Conservation (phyloP, 1,140 invertebrate genomes). For the Macrotrachela quadricornifera region DNA sequence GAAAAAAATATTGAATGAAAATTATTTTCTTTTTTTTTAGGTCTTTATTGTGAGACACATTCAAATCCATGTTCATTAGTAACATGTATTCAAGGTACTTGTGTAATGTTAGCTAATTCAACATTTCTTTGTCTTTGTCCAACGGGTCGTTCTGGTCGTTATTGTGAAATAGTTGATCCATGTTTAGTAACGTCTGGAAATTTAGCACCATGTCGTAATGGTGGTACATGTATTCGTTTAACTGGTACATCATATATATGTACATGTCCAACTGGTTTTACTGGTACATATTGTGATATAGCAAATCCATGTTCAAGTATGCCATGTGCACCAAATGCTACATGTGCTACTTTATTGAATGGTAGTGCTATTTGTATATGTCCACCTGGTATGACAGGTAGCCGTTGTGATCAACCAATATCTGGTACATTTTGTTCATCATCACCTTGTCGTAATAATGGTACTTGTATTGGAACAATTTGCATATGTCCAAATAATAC, state of each 20-base stretch:
- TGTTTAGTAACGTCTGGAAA: neutral
- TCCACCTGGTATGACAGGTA: constrained; percentile 66
- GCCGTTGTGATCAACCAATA: constrained; percentile 41
- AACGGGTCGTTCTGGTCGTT: constrained; percentile 54
- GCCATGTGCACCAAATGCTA: constrained; percentile 21
- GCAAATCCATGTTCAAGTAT: constrained; percentile 36
- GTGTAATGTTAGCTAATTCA: constrained; percentile 32
- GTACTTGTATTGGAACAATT: neutral
- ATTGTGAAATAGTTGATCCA: constrained; percentile 11
- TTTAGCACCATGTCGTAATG: constrained; percentile 77
- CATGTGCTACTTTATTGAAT: constrained; percentile 12
- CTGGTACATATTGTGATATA: constrained; percentile 13
- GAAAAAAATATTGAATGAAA: neutral
- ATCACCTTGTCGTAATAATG: neutral
- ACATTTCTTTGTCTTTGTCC: constrained; percentile 60
- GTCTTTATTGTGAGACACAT: neutral
- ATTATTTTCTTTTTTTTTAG: neutral
- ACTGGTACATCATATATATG: constrained; percentile 36
- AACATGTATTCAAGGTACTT: neutral
- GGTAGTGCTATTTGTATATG: constrained; percentile 52
- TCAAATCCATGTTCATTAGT: neutral
- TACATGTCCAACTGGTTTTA: neutral
- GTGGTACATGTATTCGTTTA: constrained; percentile 61
- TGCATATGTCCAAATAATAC: too few species aligned
- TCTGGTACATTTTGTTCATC: neutral